Evolutionary conservation across 2,797 vertebrate species (phyloP), one percentile per base, ranked within the genome.

Genomic region (Adrianichthys oophorus): DNA sequence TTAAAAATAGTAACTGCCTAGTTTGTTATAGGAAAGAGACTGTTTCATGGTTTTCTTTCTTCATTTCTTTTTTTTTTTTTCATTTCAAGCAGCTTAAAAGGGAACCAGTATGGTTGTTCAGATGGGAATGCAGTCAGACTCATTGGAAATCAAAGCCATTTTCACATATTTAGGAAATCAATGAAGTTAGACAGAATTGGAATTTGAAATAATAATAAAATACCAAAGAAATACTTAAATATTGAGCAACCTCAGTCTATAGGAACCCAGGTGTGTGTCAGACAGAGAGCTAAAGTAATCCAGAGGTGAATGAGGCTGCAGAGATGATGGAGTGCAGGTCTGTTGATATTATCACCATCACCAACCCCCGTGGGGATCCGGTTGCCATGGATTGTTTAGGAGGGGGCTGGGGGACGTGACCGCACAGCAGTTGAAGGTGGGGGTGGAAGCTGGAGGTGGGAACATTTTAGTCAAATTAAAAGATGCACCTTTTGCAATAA

Each of bases 371-470:
- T 7, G 23, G 80, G 77, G 72, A 82, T 64, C 18, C 63, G 62
- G 79, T 82, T 83, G 74, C 80, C 65, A 80, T 82, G 75, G 68
- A 57, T 61, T 62, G 59, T 61, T 49, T 13, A 8, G 49, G 15
- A 24, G 15, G 24, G 68, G 23, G 45, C 16, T 44, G 42, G 32
- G 23, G 46, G 23, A n/a, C 6, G 16, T 41, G 44, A 24, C 53
- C 41, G 4, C 17, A 42, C 8, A 19, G 51, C 19, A 65, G 37
- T 48, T 48, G 4, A 43, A 12, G 32, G 46, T 44, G 52, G 53
- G 19, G 43, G 41, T 16, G 56, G 48, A 56, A 15, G 18, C 1
- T 12, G 7, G 45, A 12, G 15, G 44, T 14, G 7, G 23, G 12
- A n/a, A 56, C 24, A 19, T 45, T 26, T 57, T 48, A 19, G 24